These are phyloP conservation scores for Fabriciana adippe DNA, from an alignment of 2,888 invertebrate species.

Conservation along the genomic window DNA sequence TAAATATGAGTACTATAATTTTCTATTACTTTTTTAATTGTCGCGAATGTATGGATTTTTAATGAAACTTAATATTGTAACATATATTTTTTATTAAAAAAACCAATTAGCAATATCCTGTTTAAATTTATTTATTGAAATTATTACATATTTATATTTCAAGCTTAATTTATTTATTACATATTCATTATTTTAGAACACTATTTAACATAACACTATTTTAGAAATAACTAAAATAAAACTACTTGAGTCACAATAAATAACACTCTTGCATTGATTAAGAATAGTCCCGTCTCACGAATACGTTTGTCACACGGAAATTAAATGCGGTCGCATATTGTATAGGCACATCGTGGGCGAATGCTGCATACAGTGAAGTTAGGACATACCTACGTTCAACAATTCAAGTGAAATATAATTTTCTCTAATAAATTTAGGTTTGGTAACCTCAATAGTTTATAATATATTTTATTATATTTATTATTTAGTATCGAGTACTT, in stretches of 20 bases:
- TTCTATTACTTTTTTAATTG: background rate
- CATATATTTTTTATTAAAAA: too few species aligned
- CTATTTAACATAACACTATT: too few species aligned
- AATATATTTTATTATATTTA: background rate
- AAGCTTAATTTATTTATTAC: too few species aligned
- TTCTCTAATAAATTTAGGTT: background rate
- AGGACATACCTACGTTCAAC: background rate
- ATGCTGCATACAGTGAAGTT: conserved; percentile 6
- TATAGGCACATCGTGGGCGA: conserved; percentile 1
- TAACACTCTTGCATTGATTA: background rate
- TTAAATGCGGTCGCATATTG: conserved; percentile 14
- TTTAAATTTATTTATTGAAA: too few species aligned
- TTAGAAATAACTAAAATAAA: too few species aligned
- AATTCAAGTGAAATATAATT: background rate
- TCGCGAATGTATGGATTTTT: background rate
- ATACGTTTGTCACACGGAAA: conserved; percentile 6
- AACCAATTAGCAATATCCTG: too few species aligned
- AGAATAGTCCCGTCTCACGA: background rate
- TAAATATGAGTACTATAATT: background rate
- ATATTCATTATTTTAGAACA: too few species aligned
- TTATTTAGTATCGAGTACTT: conserved; percentile 22
- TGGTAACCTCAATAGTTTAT: background rate
- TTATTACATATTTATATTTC: too few species aligned
- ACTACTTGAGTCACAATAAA: background rate
- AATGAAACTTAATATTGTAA: too few species aligned